These are phyloP conservation scores for Marmota flaviventris DNA, from an alignment of 2,113 vertebrate species.

Conservation along the genomic window DNA sequence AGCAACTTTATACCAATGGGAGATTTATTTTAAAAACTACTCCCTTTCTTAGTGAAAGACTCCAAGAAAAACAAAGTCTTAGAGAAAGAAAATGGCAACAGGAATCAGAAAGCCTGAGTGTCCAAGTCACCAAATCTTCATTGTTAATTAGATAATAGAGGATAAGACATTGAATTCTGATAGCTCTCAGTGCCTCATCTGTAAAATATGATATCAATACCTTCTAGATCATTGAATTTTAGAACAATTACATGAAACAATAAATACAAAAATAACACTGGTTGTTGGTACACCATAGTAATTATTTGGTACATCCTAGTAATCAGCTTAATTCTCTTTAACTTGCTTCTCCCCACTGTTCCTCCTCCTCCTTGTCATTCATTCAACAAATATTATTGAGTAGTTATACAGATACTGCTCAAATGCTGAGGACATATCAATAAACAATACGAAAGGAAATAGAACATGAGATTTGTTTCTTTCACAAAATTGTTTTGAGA, in stretches of 20 bases:
- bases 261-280: background rate
- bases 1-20: too few relatives aligned
- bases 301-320: background rate
- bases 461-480: background rate
- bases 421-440: background rate
- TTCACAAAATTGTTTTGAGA: background rate
- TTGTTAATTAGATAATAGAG: too few relatives aligned
- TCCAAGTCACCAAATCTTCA: too few relatives aligned
- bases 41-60: too few relatives aligned
- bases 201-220: too few relatives aligned
- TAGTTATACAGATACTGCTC: background rate
- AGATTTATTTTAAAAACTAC: too few relatives aligned
- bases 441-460: background rate
- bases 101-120: too few relatives aligned
- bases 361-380: background rate
- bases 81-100: too few relatives aligned
- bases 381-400: background rate
- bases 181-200: too few relatives aligned
- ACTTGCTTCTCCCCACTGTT: background rate
- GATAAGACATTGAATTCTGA: too few relatives aligned
- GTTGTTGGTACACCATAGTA: background rate
- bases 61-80: too few relatives aligned
- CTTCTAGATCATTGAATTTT: background rate
- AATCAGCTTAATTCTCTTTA: background rate
- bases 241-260: background rate